Evolutionary conservation across 2,888 invertebrate genomes (phyloP).

Genomic region (Boloria selene): DNA sequence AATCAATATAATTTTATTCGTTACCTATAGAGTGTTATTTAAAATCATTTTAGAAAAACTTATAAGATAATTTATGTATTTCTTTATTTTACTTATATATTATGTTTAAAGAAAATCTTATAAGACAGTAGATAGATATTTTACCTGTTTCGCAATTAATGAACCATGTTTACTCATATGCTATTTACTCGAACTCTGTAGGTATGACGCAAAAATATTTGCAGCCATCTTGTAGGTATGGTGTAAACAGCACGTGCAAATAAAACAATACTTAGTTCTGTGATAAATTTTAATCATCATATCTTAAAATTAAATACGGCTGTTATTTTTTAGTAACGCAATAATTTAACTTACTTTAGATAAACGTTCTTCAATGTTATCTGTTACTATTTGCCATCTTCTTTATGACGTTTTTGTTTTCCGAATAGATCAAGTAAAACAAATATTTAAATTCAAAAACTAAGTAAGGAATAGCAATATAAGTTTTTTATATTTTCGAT

Average conservation of each 20-base stretch:
- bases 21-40: no score
- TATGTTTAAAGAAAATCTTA: neutral
- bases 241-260: constrained; percentile 30
- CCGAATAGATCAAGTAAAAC: neutral
- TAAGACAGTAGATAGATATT: constrained; percentile 3
- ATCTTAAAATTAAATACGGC: constrained; percentile 21
- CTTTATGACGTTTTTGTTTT: neutral
- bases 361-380: constrained; percentile 9
- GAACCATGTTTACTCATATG: constrained; percentile 27
- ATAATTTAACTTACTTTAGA: constrained; percentile 3
- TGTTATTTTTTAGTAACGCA: constrained; percentile 13
- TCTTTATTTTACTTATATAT: no score
- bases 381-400: constrained; percentile 14
- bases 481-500: no score
- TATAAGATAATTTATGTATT: no score
- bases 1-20: no score
- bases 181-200: constrained; percentile 45
- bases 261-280: constrained; percentile 24
- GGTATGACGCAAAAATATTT: constrained; percentile 50
- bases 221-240: constrained; percentile 16
- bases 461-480: no score
- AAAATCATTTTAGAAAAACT: no score
- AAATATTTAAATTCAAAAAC: no score
- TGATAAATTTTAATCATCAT: constrained; percentile 30
- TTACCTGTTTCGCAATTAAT: neutral